These are phyloP conservation scores for Alfaro cultratus DNA, from an alignment of 2,797 vertebrate species.

Conservation along the genomic window DNA sequence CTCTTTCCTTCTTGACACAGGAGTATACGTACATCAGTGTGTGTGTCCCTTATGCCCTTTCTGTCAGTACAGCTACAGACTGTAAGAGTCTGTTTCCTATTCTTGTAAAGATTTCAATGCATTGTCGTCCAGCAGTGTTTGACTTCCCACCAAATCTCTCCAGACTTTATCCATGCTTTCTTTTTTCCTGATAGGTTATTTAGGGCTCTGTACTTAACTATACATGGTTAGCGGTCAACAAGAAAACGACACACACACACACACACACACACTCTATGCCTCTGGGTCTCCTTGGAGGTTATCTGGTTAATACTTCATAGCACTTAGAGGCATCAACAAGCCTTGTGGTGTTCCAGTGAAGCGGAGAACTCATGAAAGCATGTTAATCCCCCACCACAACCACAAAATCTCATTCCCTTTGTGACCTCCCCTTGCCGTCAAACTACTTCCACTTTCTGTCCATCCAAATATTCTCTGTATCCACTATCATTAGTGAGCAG, in stretches of 20 bases:
- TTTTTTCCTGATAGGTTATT: constrained; percentile 55
- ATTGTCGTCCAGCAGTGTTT: constrained; percentile 32
- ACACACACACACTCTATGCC: constrained; percentile 29
- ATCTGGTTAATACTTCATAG: constrained; percentile 82
- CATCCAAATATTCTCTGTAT: constrained; percentile 25
- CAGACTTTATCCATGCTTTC: constrained; percentile 9
- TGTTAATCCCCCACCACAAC: constrained; percentile 62
- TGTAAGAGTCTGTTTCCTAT: constrained; percentile 11
- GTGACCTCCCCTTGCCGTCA: constrained; percentile 31
- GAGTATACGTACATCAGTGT: constrained; percentile 26
- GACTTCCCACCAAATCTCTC: constrained; percentile 31
- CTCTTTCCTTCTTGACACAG: constrained; percentile 14
- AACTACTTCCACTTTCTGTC: constrained; percentile 21
- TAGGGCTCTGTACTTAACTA: constrained; percentile 58
- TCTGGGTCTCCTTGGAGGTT: constrained; percentile 65
- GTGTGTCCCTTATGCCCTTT: constrained; percentile 18
- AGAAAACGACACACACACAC: constrained; percentile 1
- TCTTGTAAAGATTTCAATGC: constrained; percentile 46
- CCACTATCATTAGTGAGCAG: constrained; percentile 34
- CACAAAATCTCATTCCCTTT: constrained; percentile 45
- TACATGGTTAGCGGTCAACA: constrained; percentile 63
- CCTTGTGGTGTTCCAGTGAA: constrained; percentile 65
- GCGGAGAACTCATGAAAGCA: constrained; percentile 67
- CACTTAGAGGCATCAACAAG: constrained; percentile 79
- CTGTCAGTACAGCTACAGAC: background rate